phyloP scores from a whole-genome alignment of 2,888 invertebrate species.

The Himalopsyche anomala region DNA sequence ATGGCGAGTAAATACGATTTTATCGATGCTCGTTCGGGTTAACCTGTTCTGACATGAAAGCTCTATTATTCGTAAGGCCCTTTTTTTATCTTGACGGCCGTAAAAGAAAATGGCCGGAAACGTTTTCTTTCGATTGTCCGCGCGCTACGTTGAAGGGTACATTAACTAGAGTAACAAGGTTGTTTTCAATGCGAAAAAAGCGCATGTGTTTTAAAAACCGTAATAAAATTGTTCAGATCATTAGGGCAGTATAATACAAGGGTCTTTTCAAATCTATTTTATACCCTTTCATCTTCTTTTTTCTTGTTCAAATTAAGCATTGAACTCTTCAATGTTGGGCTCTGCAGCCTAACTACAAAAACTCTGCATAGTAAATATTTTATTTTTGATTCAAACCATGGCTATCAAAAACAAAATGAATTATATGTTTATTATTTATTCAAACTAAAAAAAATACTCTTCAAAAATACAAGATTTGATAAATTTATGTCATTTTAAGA shows the following conservation, averaged over 20 bases:
- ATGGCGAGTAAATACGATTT: conserved; percentile 22
- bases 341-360: no score
- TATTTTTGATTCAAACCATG: no score
- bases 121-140: conserved; percentile 41
- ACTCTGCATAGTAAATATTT: no score
- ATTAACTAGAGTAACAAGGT: conserved; percentile 25
- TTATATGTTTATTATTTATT: no score
- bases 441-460: no score
- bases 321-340: no score
- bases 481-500: no score
- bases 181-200: conserved; percentile 27
- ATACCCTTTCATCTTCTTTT: no score
- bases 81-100: conserved; percentile 38
- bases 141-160: conserved; percentile 8
- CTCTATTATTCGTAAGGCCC: conserved; percentile 33
- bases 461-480: no score
- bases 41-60: conserved; percentile 39
- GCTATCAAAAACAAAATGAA: no score
- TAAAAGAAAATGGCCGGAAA: conserved; percentile 45
- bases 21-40: conserved; percentile 28
- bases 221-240: conserved; percentile 5
- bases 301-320: no score
- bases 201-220: conserved; percentile 1
- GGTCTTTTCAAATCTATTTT: no score
- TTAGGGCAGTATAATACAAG: background rate